Base-by-base conservation (phyloP, 2,113 vertebrate genomes). In the Thermophis baileyi region DNA sequence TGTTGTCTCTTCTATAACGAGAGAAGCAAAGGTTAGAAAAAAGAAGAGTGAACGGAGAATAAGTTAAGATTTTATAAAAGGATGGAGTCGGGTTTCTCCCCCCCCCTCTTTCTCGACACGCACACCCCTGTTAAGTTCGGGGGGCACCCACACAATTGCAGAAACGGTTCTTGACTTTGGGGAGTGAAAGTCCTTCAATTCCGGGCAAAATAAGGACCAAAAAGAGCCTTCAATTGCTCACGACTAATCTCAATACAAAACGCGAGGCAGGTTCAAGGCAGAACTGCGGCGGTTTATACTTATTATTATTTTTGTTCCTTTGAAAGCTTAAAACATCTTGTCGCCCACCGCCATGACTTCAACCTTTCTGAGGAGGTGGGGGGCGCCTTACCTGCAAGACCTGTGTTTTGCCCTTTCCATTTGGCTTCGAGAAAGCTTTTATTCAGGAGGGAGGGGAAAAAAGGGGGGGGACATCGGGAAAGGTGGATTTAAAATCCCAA, bases 391-490 rank as follows among this genome's bases (percentile, higher is more conserved):
- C 69, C 69, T 81, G n/a, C 27, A 3, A 74, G n/a, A 35, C 60
- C 30, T 6, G 4, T 50, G 24, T 9, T 63, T 47, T 20, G 46
- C n/a, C 57, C 16, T 22, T n/a, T 50, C 30, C 16, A 2, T 69
- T 50, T 10, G 60, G 63, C 6, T 40, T 12, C 22, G 2, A 35
- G 44, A 6, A 22, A 51, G 30, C 1, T 25, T 81, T 81, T 22
- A 81, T 40, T 51, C 63, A 14, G 11, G n/a, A 24, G 24, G 3
- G n/a, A 9, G 6, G 6, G 1, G 0, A 0, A 1, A 3, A 22
- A 24, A 47, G 47, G 10, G 25, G 3, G 24, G 6, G 18, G 20
- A 9, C 11, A 30, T 35, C 4, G 53, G 53, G 14, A 3, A 81
- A 81, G 16, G 30, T 69, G 30, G 30, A 69, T n/a, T 69, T 69